phyloP scores from a whole-genome alignment of 2,888 invertebrate genomes.

The Dilophus febrilis region DNA sequence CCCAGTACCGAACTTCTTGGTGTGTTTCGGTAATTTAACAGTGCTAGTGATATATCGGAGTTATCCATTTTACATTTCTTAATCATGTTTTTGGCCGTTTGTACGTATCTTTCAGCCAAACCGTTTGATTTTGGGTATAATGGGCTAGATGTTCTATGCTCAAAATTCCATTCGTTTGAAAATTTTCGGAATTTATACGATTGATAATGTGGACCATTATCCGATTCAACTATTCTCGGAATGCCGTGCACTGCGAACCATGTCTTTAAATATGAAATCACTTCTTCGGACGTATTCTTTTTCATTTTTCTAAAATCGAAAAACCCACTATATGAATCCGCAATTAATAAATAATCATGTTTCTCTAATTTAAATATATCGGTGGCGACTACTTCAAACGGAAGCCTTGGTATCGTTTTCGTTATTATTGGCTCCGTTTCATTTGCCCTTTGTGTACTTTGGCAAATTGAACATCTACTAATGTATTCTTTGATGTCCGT shows the following conservation, averaged over 20 bases:
- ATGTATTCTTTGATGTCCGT: slow-evolving; percentile 8
- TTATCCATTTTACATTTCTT: background rate
- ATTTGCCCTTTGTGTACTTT: slow-evolving; percentile 8
- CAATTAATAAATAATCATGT: slow-evolving; percentile 14
- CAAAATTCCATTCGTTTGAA: background rate
- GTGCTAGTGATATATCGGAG: background rate
- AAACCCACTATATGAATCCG: slow-evolving; percentile 14
- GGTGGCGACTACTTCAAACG: background rate
- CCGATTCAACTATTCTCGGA: slow-evolving; percentile 5
- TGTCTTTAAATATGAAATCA: background rate
- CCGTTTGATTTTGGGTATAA: background rate
- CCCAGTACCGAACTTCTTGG: background rate
- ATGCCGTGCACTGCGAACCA: slow-evolving; percentile 11
- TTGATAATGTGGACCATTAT: background rate
- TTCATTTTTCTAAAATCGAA: slow-evolving; percentile 6
- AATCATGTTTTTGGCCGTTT: background rate
- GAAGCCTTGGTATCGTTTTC: background rate
- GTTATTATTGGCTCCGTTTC: slow-evolving; percentile 1
- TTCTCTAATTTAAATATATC: slow-evolving; percentile 10
- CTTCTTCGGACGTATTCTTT: slow-evolving; percentile 1
- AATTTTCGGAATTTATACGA: background rate
- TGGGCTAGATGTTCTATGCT: background rate
- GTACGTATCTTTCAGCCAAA: background rate
- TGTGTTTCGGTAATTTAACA: slow-evolving; percentile 1
- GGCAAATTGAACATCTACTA: slow-evolving; percentile 8